Evolutionary conservation across 2,113 vertebrate genomes (phyloP).

Genomic region (Speoplatyrhinus poulsoni): DNA sequence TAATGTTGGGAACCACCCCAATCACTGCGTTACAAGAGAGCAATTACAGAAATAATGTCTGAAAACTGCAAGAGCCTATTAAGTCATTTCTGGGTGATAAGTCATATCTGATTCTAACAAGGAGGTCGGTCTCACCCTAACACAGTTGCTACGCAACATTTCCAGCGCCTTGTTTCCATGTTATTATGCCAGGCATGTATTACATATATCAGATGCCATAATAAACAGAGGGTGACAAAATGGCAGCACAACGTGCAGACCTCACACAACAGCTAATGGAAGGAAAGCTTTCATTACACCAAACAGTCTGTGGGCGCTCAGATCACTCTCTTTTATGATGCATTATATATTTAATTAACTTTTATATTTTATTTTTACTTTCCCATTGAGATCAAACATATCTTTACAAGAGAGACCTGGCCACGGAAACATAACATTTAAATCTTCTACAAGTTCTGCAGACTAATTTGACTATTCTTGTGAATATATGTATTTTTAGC

Average conservation of each 20-base stretch:
- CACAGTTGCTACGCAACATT: slow-evolving; percentile 32
- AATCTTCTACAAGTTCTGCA: too few relatives aligned
- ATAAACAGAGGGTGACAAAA: slow-evolving; percentile 34
- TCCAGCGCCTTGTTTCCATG: slow-evolving; percentile 36
- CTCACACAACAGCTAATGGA: slow-evolving; percentile 12
- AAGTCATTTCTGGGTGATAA: slow-evolving; percentile 51
- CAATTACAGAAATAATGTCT: slow-evolving; percentile 46
- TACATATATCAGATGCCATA: slow-evolving; percentile 56
- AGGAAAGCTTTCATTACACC: too few relatives aligned
- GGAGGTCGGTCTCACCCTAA: slow-evolving; percentile 56
- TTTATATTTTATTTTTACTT: too few relatives aligned
- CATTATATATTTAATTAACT: too few relatives aligned
- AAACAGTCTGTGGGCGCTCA: neutral
- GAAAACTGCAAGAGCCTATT: slow-evolving; percentile 38
- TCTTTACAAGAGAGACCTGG: too few relatives aligned
- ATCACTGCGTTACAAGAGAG: slow-evolving; percentile 33
- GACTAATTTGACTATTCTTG: too few relatives aligned
- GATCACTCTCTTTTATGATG: neutral
- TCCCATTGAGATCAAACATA: too few relatives aligned
- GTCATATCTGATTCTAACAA: slow-evolving; percentile 65
- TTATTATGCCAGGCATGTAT: slow-evolving; percentile 16
- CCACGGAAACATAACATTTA: too few relatives aligned
- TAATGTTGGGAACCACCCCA: slow-evolving; percentile 32
- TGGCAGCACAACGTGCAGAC: slow-evolving; percentile 30
- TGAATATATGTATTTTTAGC: too few relatives aligned